Base-by-base conservation (phyloP, 92 coral and sea anemone species). In the Parazoanthus swiftii region DNA sequence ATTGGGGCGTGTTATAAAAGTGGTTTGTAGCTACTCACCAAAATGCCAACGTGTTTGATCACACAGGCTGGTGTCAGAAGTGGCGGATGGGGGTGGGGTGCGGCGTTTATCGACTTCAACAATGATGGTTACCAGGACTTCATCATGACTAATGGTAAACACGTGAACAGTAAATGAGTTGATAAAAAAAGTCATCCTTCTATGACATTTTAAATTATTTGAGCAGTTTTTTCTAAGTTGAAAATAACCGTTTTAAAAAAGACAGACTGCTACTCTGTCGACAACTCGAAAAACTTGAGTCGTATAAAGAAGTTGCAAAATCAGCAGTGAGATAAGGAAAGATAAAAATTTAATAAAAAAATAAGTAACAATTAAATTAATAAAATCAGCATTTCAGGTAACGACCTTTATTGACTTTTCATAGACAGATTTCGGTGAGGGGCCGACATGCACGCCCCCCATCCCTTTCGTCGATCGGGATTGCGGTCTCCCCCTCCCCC, bases 31-130 rank as follows among this genome's bases (percentile, higher is more conserved):
- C 59, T 54, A 11, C 11, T 14, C 18, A 54, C 59, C 70, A 3
- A 20, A 63, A 23, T 3, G 3, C 70, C 25, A 16, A 63, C 18
- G 2, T 18, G 13, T 63, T 20, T 63, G 23, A 63, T 63, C 25
- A 21, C 25, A 63, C 81, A 96, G 98, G 98, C 96, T 50, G 98
- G 98, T 72, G 98, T 96, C 4, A 86, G 85, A 33, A 85, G 91
- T 82, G 98, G 98, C 67, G 96, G 98, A 0, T 96, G 98, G 98
- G 98, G 98, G 4, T 96, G 98, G 98, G 98, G 98, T 35, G 94
- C 98, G 14, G 98, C 98, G 13, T 96, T 96, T 71, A 56, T 96
- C 70, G 98, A 96, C 91, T 94, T 96, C 79, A 90, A 96, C 88
- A 96, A 96, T 86, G 92, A 96, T 79, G 98, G 94, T 15, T 94